Evolutionary conservation across 2,797 vertebrate genomes (phyloP), one percentile per base, ranked within the genome.

Genomic region (Sparidentex hasta): DNA sequence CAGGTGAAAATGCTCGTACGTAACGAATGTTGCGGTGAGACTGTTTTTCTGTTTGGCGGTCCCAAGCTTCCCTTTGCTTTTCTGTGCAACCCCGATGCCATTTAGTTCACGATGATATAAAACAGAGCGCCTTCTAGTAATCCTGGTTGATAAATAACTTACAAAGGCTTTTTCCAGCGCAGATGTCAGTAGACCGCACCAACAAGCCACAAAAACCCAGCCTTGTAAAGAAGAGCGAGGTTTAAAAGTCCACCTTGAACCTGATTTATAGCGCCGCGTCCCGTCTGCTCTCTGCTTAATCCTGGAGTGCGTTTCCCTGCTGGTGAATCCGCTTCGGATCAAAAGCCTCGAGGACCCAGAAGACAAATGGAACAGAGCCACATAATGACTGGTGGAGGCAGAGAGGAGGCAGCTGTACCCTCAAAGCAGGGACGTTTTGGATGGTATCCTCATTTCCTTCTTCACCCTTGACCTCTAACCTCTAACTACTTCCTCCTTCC

Each of bases 361-460:
- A 61, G 16, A 56, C 52, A 51, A 77, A 76, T 63, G 16, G 62
- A 71, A 57, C 33, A 23, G 57, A 65, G 18, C 46, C 62, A 68
- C 65, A 17, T 5, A 5, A 57, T 11, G 46, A 70, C n/a, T 47
- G 17, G 17, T 7, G 65, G 47, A 73, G 25, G 47, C 56, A 27
- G 25, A 16, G 16, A 56, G 55, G 41, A 68, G 29, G 57, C 33
- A 54, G 41, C 27, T 18, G 71, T 38, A 74, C 13, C 18, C 16
- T 58, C n/a, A 29, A 23, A 38, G 17, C 44, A 41, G 68, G 68
- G 57, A 67, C 33, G 1, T 58, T 57, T 27, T 54, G 62, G 65
- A 82, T 79, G 87, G 63, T 78, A 71, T 83, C 84, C 73, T 87
- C 80, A 83, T 89, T 92, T 92, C 82, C 88, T 84, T 43, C 59